These are phyloP conservation scores for Philereme transversata DNA, from an alignment of 2,888 invertebrate genomes.

Conservation along the genomic window DNA sequence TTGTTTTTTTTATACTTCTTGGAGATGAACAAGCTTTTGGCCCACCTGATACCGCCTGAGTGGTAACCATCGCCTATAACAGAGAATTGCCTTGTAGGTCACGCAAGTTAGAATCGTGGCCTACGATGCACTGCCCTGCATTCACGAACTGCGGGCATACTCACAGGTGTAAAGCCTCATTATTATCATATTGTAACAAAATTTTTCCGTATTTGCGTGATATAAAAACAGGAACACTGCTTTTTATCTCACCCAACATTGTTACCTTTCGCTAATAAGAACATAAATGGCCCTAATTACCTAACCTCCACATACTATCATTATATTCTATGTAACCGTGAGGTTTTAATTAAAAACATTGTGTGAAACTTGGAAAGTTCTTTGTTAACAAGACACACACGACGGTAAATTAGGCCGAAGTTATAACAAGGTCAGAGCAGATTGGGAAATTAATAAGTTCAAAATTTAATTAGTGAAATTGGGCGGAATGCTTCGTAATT, in stretches of 20 bases:
- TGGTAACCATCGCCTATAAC: too few relatives aligned
- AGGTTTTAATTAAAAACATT: constrained; percentile 33
- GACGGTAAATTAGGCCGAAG: constrained; percentile 30
- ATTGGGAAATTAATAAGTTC: constrained; percentile 16
- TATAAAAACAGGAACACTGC: too few relatives aligned
- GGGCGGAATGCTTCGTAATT: constrained; percentile 9
- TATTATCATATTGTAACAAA: too few relatives aligned
- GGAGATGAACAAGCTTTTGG: too few relatives aligned
- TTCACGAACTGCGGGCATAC: too few relatives aligned
- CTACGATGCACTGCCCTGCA: too few relatives aligned
- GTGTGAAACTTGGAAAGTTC: constrained; percentile 33
- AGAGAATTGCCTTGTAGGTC: too few relatives aligned
- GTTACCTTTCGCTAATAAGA: not conserved
- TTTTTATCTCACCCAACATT: not conserved
- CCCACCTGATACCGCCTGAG: too few relatives aligned
- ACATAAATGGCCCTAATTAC: constrained; percentile 8
- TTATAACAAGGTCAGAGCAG: constrained; percentile 30
- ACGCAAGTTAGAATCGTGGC: too few relatives aligned
- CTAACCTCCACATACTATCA: not conserved
- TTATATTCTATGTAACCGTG: constrained; percentile 27
- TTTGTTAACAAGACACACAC: constrained; percentile 34
- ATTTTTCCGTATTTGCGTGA: too few relatives aligned
- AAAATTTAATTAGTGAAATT: constrained; percentile 11
- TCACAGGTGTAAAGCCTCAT: too few relatives aligned
- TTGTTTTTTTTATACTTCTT: too few relatives aligned